Evolutionary conservation across 2,888 invertebrate species (phyloP).

Genomic region (Cancer borealis): DNA sequence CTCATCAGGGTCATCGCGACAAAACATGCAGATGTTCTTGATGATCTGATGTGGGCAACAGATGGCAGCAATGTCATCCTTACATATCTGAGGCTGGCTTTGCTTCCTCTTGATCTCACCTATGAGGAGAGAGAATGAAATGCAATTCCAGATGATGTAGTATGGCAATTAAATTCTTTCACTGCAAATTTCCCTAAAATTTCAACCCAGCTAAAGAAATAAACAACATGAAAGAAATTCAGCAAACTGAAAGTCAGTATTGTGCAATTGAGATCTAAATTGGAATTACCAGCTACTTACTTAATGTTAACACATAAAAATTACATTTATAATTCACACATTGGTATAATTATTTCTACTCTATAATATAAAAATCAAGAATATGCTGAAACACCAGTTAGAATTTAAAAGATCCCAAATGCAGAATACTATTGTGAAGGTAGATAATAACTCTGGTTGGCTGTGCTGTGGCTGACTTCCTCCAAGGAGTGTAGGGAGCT

Average conservation of each 20-base stretch:
- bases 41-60: slow-evolving; percentile 71
- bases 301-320: background rate
- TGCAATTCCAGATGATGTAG: background rate
- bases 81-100: background rate
- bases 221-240: background rate
- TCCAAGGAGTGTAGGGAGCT: slow-evolving; percentile 42
- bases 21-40: slow-evolving; percentile 71
- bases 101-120: background rate
- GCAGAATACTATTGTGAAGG: background rate
- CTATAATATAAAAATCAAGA: background rate
- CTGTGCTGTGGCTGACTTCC: slow-evolving; percentile 35
- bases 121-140: background rate
- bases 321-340: background rate
- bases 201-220: background rate
- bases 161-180: background rate
- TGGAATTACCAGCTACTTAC: background rate
- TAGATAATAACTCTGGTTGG: slow-evolving; percentile 47
- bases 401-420: background rate
- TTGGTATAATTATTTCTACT: background rate
- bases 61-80: slow-evolving; percentile 65
- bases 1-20: slow-evolving; percentile 69
- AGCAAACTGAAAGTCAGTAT: background rate
- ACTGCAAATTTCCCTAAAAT: background rate
- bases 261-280: background rate
- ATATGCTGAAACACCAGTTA: background rate